phyloP scores from a whole-genome alignment of 2,797 vertebrate species.

The Phrynocephalus vlangalii region DNA sequence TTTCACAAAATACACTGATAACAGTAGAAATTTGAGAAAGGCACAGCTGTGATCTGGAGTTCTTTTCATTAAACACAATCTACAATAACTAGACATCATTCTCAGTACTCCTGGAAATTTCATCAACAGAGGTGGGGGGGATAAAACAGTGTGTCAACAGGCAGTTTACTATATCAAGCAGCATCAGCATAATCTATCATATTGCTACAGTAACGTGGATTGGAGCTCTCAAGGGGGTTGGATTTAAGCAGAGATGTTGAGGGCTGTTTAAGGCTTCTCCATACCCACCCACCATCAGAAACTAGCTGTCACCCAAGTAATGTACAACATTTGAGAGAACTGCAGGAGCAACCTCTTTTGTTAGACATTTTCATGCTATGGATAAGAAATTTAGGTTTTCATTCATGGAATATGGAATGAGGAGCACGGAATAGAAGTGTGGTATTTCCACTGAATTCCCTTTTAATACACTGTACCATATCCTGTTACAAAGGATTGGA shows the following conservation, averaged over 20 bases:
- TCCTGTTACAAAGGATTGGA: not conserved
- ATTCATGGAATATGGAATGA: too few relatives aligned
- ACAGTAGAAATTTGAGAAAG: not conserved
- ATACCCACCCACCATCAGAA: not conserved
- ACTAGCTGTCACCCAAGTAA: too few relatives aligned
- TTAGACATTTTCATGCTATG: not conserved
- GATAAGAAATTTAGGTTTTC: not conserved
- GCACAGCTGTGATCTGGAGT: not conserved
- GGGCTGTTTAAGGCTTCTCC: not conserved
- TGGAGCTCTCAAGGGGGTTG: not conserved
- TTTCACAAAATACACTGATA: not conserved
- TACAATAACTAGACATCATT: slow-evolving; percentile 6
- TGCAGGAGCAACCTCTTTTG: not conserved
- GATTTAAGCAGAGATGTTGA: not conserved
- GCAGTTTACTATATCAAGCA: not conserved
- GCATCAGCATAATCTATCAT: not conserved
- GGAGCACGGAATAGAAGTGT: not conserved
- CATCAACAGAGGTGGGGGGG: not conserved
- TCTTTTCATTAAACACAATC: not conserved
- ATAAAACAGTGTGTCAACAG: not conserved
- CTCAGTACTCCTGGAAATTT: not conserved
- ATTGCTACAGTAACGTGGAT: too few relatives aligned
- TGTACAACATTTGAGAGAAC: not conserved
- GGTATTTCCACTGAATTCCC: not conserved
- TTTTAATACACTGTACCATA: not conserved